A percentile compares a stretch with the other conserved stretches of the same genome.
phyloP scores from a whole-genome alignment of 2,888 invertebrate genomes.

The Omphaloscelis lunosa region DNA sequence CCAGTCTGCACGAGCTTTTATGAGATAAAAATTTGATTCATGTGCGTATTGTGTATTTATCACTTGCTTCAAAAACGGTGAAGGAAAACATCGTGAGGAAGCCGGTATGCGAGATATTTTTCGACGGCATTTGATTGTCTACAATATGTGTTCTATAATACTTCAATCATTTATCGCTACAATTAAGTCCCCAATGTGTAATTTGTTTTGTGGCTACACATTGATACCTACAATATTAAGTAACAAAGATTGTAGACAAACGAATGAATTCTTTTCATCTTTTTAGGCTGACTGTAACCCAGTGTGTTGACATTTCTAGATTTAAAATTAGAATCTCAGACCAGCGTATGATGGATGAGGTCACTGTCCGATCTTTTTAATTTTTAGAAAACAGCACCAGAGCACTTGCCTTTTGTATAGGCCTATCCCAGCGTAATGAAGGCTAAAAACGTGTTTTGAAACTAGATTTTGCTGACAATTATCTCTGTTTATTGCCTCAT shows the following conservation, averaged over 20 bases:
- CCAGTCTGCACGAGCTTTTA: too few relatives aligned
- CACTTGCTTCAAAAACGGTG: too few relatives aligned
- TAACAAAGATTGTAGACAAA: neutral
- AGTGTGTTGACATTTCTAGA: conserved; percentile 44
- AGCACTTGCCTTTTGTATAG: neutral
- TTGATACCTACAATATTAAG: too few relatives aligned
- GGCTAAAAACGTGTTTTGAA: neutral
- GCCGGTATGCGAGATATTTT: too few relatives aligned
- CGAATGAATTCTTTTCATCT: neutral
- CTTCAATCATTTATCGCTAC: neutral
- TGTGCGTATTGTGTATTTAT: too few relatives aligned
- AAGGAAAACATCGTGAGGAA: too few relatives aligned
- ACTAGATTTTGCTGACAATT: neutral
- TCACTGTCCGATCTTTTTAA: conserved; percentile 29
- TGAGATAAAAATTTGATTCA: too few relatives aligned
- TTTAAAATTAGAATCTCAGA: conserved; percentile 51
- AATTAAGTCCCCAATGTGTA: neutral
- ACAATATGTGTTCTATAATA: neutral
- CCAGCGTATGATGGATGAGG: conserved; percentile 32
- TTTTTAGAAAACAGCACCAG: conserved; percentile 25
- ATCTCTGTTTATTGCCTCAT: neutral
- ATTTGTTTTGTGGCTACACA: neutral
- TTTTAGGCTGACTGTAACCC: conserved; percentile 12
- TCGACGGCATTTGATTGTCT: neutral
- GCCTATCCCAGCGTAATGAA: neutral